These are phyloP conservation scores for Ictalurus punctatus DNA, from an alignment of 2,113 vertebrate genomes.

Conservation along the genomic window DNA sequence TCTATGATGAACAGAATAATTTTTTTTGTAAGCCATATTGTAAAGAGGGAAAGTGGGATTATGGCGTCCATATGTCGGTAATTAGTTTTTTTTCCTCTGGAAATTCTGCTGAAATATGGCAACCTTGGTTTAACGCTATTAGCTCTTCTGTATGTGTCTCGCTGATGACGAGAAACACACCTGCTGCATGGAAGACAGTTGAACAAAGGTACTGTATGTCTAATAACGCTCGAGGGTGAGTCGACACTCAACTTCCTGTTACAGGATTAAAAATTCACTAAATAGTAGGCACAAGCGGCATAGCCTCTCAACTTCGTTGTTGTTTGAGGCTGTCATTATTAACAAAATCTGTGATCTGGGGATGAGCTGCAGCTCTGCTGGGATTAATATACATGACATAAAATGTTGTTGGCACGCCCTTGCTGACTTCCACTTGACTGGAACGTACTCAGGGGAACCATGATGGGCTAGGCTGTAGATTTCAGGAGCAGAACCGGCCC, in stretches of 20 bases:
- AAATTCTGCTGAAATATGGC: background rate
- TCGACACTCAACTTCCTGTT: background rate
- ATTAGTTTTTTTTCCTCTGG: background rate
- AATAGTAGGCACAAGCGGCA: too few species aligned
- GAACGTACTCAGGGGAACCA: constrained; percentile 11
- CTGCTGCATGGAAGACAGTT: background rate
- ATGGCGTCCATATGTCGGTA: background rate
- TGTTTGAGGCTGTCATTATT: background rate
- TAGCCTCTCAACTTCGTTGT: background rate
- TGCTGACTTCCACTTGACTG: background rate
- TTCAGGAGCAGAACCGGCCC: background rate
- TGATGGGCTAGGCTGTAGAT: background rate
- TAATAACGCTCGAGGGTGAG: too few species aligned
- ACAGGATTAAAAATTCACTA: background rate
- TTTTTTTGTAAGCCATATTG: background rate
- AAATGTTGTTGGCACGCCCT: background rate
- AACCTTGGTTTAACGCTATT: background rate
- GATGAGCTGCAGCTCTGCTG: background rate
- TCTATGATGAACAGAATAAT: background rate
- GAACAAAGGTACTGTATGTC: background rate
- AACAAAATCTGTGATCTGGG: background rate
- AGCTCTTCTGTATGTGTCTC: background rate
- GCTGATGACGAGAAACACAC: background rate
- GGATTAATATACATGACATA: background rate
- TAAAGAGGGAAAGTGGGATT: background rate